Evolutionary conservation across 2,113 vertebrate genomes (phyloP), one percentile per base, ranked within the genome.

Genomic region (Capricornis sumatraensis): DNA sequence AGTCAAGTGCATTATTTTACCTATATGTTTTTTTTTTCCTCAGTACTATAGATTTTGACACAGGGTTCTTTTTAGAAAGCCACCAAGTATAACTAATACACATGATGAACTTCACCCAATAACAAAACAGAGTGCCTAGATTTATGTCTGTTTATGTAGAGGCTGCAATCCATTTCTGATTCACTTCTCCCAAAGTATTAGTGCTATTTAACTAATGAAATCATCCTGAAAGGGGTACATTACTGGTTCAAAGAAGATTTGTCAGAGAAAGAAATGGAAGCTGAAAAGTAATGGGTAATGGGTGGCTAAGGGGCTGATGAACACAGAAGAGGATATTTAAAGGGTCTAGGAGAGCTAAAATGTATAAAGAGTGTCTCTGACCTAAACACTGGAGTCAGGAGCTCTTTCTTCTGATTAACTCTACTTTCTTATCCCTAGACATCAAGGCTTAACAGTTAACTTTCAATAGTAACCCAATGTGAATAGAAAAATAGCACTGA

Each of bases 351-450:
- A 94, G 9, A 92, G 74, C 57, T 95, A 90, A 94, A 95, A 82
- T 87, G 40, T 67, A 89, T 81, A 23, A 83, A 96, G 6, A 83
- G 43, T 87, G 7, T 89, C 62, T 79, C 50, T 84, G 90, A 95
- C 60, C 55, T 87, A 91, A 98, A 94, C 52, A 92, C 0, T 47
- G 6, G 85, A 78, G 43, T 17, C 84, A 95, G 78, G 53, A 96
- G 33, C 52, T 50, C 79, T 96, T 98, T 84, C 92, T 85, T 97
- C 79, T 96, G 96, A 97, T 96, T 97, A 97, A 95, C 33, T 94
- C 78, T 91, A 95, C 58, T 91, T 93, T 96, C 67, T 96, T 88
- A 91, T 62, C 19, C 78, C 50, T 96, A 95, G 94, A 97, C 94
- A 98, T 90, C 64, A 97, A 94, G 87, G 76, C 62, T 84, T 92